Percentiles rank a stretch among this genome's conserved stretches.
phyloP scores from a whole-genome alignment of 2,888 invertebrate genomes.

The Tetragonisca angustula region DNA sequence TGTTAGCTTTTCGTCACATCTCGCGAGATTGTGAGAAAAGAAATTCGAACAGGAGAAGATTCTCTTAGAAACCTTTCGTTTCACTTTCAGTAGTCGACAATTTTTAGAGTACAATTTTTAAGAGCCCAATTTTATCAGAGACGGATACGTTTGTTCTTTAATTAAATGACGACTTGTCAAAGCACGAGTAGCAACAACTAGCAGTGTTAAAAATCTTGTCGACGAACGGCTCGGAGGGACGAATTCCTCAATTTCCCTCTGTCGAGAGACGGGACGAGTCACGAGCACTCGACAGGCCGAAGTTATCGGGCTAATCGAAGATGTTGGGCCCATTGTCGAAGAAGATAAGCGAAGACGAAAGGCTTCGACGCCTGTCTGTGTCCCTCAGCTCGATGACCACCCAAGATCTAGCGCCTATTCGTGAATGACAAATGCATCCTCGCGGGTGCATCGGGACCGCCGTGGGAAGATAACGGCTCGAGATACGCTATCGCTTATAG shows the following conservation, averaged over 20 bases:
- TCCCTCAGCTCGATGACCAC: constrained; percentile 76
- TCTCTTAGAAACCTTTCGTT: too few relatives aligned
- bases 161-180: too few relatives aligned
- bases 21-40: too few relatives aligned
- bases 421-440: constrained; percentile 80
- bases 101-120: too few relatives aligned
- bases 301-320: constrained; percentile 71
- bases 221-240: background rate
- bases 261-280: constrained; percentile 28
- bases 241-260: constrained; percentile 37
- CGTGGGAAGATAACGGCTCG: constrained; percentile 23
- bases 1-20: background rate
- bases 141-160: too few relatives aligned
- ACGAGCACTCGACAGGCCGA: constrained; percentile 45
- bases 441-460: constrained; percentile 50
- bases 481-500: background rate
- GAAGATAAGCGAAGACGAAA: constrained; percentile 77
- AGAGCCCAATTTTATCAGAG: too few relatives aligned
- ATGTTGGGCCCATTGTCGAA: constrained; percentile 78
- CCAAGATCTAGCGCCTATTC: constrained; percentile 76
- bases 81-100: too few relatives aligned
- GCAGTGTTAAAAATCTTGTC: background rate
- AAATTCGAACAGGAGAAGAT: too few relatives aligned
- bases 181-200: too few relatives aligned
- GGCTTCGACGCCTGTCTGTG: constrained; percentile 68